These are phyloP conservation scores for Glandiceps talaboti DNA, from an alignment of 53 echinoderm and acorn worm genomes.

Conservation along the genomic window DNA sequence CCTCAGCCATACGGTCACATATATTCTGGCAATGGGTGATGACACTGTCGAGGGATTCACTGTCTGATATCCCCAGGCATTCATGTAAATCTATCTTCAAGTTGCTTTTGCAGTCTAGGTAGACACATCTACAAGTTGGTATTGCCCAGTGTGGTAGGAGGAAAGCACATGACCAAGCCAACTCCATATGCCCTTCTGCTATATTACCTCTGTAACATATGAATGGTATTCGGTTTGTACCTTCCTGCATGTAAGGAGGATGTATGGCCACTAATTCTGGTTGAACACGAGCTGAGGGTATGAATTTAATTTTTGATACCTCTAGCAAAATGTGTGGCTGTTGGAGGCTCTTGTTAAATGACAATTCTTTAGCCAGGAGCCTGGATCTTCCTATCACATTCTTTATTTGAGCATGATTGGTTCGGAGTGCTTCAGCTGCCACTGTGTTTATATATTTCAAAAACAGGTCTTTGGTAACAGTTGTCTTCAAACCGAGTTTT, in stretches of 20 bases:
- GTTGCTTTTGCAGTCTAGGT: too few species aligned
- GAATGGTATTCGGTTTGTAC: background rate
- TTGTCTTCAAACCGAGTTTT: conserved; percentile 15
- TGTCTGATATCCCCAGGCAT: conserved; percentile 13
- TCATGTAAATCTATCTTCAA: conserved; percentile 10
- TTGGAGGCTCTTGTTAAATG: background rate
- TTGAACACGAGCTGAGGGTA: conserved; percentile 13
- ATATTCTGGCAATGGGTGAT: conserved; percentile 17
- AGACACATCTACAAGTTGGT: background rate
- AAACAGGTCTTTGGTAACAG: conserved; percentile 7
- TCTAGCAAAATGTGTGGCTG: background rate
- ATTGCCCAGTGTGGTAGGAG: conserved; percentile 13
- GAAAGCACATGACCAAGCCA: conserved; percentile 20
- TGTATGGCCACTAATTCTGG: conserved; percentile 6
- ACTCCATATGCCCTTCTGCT: conserved; percentile 11
- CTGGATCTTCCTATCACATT: background rate
- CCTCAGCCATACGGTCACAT: conserved; percentile 6
- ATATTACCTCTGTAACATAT: conserved; percentile 19
- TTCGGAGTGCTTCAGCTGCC: background rate
- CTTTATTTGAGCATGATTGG: background rate
- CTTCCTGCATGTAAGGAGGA: background rate
- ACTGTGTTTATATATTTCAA: conserved; percentile 16
- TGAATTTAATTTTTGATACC: conserved; percentile 20
- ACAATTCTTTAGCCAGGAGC: conserved; percentile 7
- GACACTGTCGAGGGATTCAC: conserved; percentile 2